These are phyloP conservation scores for Drosophila parthenogenetica DNA, from an alignment of 2,888 invertebrate species.

Conservation along the genomic window DNA sequence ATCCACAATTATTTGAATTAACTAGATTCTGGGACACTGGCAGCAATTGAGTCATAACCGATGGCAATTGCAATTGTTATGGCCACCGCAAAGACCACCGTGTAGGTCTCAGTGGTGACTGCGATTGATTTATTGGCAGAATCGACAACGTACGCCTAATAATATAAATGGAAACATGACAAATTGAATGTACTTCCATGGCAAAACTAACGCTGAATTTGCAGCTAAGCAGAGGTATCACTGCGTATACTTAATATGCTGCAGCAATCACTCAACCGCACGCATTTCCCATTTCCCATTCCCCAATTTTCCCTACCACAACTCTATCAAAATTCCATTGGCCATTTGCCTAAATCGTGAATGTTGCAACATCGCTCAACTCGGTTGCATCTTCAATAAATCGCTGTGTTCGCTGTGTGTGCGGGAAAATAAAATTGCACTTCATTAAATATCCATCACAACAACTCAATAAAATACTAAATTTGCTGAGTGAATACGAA, in stretches of 20 bases:
- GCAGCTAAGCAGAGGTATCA: not conserved
- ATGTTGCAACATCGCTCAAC: conserved; percentile 31
- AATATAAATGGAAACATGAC: conserved; percentile 44
- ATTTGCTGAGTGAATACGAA: conserved; percentile 49
- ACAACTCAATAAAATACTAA: conserved; percentile 80
- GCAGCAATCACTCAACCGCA: conserved; percentile 51
- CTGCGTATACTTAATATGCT: conserved; percentile 62
- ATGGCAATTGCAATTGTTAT: conserved; percentile 1
- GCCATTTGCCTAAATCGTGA: conserved; percentile 41
- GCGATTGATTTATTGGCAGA: conserved; percentile 59
- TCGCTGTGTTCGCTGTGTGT: conserved; percentile 34
- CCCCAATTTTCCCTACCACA: not conserved
- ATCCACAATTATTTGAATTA: conserved; percentile 9
- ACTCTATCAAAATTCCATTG: not conserved
- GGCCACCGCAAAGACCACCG: not conserved
- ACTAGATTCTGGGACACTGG: not conserved
- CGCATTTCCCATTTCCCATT: not conserved
- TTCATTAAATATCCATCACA: conserved; percentile 79
- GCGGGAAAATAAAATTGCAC: conserved; percentile 69
- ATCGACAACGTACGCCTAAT: conserved; percentile 41
- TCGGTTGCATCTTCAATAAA: conserved; percentile 57
- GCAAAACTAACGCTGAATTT: conserved; percentile 9
- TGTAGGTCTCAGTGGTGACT: not conserved
- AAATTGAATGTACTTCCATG: conserved; percentile 47
- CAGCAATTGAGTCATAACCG: conserved; percentile 21